These are phyloP conservation scores for Lontra canadensis DNA, from an alignment of 2,113 vertebrate genomes.

Conservation along the genomic window DNA sequence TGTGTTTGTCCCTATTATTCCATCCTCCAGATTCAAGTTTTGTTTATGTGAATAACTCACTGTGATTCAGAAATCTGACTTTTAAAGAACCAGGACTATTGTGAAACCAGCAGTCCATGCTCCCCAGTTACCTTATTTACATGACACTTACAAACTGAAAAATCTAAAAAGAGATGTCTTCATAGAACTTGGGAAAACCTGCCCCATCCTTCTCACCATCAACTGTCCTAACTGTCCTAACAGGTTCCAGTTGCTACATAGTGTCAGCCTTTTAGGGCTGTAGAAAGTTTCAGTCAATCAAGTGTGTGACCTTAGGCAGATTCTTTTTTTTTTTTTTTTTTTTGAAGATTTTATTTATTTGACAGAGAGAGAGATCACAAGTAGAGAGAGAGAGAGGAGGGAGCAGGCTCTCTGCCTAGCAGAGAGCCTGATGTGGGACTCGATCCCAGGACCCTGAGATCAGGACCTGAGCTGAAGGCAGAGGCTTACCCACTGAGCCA, in stretches of 20 bases:
- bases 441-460: too few species aligned
- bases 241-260: neutral
- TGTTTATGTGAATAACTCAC: conserved; percentile 48
- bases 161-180: neutral
- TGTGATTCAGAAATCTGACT: conserved; percentile 72
- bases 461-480: too few species aligned
- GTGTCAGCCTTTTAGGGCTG: neutral
- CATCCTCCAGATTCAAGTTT: conserved; percentile 3
- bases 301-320: neutral
- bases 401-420: too few species aligned
- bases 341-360: too few species aligned
- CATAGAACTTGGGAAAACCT: neutral
- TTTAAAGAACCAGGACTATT: conserved; percentile 46
- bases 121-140: conserved; percentile 35
- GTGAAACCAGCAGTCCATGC: conserved; percentile 21
- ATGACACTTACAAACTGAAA: neutral
- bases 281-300: neutral
- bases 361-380: too few species aligned
- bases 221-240: neutral
- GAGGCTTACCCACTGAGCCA: too few species aligned
- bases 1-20: neutral
- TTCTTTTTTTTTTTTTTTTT: too few species aligned
- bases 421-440: too few species aligned
- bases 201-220: neutral
- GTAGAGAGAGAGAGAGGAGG: too few species aligned